These are phyloP conservation scores for Epinotia nisella DNA, from an alignment of 2,888 invertebrate species.

Conservation along the genomic window DNA sequence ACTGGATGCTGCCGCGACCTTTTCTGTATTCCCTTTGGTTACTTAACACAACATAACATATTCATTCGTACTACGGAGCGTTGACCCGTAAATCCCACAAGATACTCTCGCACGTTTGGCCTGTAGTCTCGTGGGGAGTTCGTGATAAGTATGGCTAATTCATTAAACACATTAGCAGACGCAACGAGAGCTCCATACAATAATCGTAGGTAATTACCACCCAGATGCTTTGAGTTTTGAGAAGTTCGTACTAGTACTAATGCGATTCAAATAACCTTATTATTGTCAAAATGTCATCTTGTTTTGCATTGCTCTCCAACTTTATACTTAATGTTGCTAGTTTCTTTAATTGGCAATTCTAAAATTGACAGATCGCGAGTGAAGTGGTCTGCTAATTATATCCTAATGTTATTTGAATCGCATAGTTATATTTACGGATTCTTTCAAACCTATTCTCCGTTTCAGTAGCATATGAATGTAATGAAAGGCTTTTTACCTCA, in stretches of 20 bases:
- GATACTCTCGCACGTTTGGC: constrained; percentile 2
- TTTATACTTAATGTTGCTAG: no score
- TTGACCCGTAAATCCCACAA: constrained; percentile 3
- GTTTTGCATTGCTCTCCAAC: no score
- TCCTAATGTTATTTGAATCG: no score
- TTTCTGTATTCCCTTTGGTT: neutral
- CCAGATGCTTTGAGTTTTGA: neutral
- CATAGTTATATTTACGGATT: neutral
- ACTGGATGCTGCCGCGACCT: neutral
- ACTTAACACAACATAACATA: neutral
- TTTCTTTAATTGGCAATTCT: no score
- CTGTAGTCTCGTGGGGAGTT: neutral
- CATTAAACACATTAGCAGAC: constrained; percentile 17
- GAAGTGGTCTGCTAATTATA: no score
- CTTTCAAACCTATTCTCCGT: neutral
- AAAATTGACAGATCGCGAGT: no score
- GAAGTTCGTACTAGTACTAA: neutral
- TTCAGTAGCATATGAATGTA: neutral
- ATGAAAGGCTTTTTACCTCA: neutral
- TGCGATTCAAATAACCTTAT: no score
- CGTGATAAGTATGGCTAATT: constrained; percentile 19
- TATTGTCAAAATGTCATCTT: no score
- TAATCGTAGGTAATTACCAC: neutral
- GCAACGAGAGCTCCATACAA: neutral
- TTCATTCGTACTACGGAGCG: neutral